Percentiles rank a stretch among this genome's conserved stretches.
These are phyloP conservation scores for Diadophis punctatus DNA, from an alignment of 2,113 vertebrate species.

Conservation along the genomic window DNA sequence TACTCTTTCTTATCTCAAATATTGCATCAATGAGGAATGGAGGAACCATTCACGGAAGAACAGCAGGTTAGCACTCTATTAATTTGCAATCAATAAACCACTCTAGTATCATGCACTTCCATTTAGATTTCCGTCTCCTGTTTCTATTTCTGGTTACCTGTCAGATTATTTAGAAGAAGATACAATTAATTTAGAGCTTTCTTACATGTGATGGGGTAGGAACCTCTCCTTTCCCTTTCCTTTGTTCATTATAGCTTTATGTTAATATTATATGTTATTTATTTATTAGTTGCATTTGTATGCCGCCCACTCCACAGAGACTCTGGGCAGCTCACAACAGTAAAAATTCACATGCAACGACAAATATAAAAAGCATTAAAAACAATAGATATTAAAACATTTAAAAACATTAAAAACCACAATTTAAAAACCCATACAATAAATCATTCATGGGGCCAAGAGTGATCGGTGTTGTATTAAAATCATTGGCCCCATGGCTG, in stretches of 20 bases:
- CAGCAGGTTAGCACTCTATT: not conserved
- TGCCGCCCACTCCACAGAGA: too few relatives aligned
- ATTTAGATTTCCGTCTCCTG: not conserved
- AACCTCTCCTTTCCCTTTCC: slow-evolving; percentile 19
- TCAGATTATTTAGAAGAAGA: not conserved
- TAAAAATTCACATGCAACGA: too few relatives aligned
- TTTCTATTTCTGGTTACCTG: not conserved
- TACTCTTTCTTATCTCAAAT: not conserved
- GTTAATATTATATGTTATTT: slow-evolving; percentile 6
- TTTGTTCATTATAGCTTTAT: slow-evolving; percentile 38
- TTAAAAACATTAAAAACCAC: too few relatives aligned
- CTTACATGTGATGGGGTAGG: not conserved
- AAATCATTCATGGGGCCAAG: too few relatives aligned
- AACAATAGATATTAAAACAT: too few relatives aligned
- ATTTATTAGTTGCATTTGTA: too few relatives aligned
- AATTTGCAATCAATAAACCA: not conserved
- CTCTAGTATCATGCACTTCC: not conserved
- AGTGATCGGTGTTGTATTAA: too few relatives aligned
- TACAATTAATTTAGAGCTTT: not conserved
- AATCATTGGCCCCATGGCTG: too few relatives aligned
- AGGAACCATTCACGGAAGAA: not conserved
- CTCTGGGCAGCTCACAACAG: too few relatives aligned
- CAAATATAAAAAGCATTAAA: too few relatives aligned
- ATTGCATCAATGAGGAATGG: not conserved
- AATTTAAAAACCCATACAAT: too few relatives aligned